These are phyloP conservation scores for Bembecia ichneumoniformis DNA, from an alignment of 2,888 invertebrate genomes.

Conservation along the genomic window DNA sequence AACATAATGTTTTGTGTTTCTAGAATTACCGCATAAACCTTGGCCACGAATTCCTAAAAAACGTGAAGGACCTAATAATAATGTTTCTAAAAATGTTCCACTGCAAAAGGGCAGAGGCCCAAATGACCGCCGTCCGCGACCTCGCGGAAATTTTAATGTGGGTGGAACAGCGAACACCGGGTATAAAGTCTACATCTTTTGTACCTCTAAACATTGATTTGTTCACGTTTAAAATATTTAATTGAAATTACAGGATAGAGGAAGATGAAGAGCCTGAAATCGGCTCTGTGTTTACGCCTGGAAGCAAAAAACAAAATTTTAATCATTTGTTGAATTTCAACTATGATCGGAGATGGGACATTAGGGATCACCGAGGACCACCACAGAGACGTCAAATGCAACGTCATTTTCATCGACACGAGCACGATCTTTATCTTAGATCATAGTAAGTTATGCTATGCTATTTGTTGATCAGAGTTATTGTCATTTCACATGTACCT, in stretches of 20 bases:
- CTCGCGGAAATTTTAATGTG: conserved; percentile 66
- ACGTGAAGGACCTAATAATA: conserved; percentile 73
- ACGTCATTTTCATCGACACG: conserved; percentile 77
- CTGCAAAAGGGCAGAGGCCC: conserved; percentile 77
- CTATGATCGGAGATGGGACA: conserved; percentile 77
- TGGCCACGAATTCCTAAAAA: conserved; percentile 76
- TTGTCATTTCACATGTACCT: neutral
- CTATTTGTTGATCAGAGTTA: neutral
- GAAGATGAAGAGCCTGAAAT: conserved; percentile 77
- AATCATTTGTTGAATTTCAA: conserved; percentile 95
- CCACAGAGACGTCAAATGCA: conserved; percentile 38
- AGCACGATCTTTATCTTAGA: conserved; percentile 94
- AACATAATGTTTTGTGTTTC: conserved; percentile 9
- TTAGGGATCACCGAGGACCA: conserved; percentile 27
- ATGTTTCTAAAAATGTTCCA: conserved; percentile 75
- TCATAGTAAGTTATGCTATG: conserved; percentile 85
- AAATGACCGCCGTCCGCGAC: conserved; percentile 81
- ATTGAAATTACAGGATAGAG: conserved; percentile 48
- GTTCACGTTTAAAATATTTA: neutral
- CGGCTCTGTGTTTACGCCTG: conserved; percentile 86
- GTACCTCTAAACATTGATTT: neutral
- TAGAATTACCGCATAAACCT: conserved; percentile 69
- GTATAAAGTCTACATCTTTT: conserved; percentile 29
- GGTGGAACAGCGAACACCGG: conserved; percentile 82
- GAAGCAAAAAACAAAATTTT: conserved; percentile 92